These are phyloP conservation scores for Diorhabda carinulata DNA, from an alignment of 1,140 invertebrate species.

Conservation along the genomic window DNA sequence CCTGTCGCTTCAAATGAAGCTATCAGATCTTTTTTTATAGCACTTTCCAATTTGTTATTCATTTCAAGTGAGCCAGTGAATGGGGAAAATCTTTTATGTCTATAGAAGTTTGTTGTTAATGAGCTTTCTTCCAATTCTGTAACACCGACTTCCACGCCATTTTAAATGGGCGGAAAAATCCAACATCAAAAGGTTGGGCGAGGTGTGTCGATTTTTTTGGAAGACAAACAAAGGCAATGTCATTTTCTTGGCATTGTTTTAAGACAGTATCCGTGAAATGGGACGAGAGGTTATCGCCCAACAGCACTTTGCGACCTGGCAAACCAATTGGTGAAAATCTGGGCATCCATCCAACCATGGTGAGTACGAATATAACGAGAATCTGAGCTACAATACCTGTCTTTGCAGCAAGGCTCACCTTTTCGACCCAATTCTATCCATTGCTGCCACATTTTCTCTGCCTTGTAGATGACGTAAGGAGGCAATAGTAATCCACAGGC, in stretches of 20 bases:
- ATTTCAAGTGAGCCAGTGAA: slow-evolving; percentile 12
- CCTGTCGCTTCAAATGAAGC: no score
- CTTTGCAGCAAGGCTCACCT: slow-evolving; percentile 11
- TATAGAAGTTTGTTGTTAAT: slow-evolving; percentile 18
- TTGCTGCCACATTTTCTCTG: no score
- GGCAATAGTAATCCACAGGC: slow-evolving; percentile 15
- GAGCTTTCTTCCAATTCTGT: neutral
- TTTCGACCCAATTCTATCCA: no score
- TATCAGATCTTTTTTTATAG: neutral
- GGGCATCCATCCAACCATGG: slow-evolving; percentile 38
- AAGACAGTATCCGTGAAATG: no score
- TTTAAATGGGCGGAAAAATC: no score
- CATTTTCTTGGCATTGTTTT: no score
- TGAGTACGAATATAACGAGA: slow-evolving; percentile 41
- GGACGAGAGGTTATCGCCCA: slow-evolving; percentile 36
- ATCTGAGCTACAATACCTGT: slow-evolving; percentile 5
- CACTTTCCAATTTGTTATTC: slow-evolving; percentile 18
- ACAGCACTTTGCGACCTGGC: slow-evolving; percentile 33
- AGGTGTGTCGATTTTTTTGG: no score
- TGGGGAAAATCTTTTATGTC: slow-evolving; percentile 24
- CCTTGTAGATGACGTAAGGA: no score
- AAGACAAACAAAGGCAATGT: slow-evolving; percentile 24
- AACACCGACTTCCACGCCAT: no score
- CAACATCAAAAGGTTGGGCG: no score
- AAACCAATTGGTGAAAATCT: slow-evolving; percentile 17